Conservation (phyloP, 2,113 vertebrate species). For the Xenopus laevis region DNA sequence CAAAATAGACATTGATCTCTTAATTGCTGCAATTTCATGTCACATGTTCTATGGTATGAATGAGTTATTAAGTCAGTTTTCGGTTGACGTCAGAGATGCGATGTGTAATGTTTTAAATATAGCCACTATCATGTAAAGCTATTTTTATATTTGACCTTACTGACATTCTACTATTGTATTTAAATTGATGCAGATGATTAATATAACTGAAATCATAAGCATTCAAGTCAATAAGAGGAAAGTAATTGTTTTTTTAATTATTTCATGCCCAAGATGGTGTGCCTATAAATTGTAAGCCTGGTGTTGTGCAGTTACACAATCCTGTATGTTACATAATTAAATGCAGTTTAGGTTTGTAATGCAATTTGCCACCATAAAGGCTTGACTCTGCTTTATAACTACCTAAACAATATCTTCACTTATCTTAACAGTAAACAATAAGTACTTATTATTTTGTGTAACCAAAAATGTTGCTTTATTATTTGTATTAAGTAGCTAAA, state of each 20-base stretch:
- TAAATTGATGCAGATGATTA: slow-evolving; percentile 15
- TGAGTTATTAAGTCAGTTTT: neutral
- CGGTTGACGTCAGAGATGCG: neutral
- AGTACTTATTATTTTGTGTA: too few species aligned
- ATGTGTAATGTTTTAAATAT: neutral
- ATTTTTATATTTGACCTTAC: slow-evolving; percentile 9
- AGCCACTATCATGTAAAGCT: neutral
- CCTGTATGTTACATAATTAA: too few species aligned
- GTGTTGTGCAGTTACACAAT: neutral
- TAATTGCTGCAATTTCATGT: neutral
- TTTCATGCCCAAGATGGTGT: slow-evolving; percentile 1
- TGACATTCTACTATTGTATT: slow-evolving; percentile 18
- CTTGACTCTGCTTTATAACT: too few species aligned
- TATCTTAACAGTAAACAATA: too few species aligned
- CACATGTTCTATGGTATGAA: neutral
- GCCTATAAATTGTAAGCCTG: neutral
- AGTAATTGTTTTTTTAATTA: neutral
- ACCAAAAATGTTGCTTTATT: too few species aligned
- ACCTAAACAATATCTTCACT: too few species aligned
- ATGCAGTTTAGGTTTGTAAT: slow-evolving; percentile 1
- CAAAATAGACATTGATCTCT: neutral
- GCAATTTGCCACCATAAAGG: slow-evolving; percentile 8
- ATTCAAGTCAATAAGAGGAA: neutral
- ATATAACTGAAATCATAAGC: slow-evolving; percentile 19
- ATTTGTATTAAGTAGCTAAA: too few species aligned